Evolutionary conservation across 2,113 vertebrate species (phyloP).

Genomic region (Bathybates hornii): DNA sequence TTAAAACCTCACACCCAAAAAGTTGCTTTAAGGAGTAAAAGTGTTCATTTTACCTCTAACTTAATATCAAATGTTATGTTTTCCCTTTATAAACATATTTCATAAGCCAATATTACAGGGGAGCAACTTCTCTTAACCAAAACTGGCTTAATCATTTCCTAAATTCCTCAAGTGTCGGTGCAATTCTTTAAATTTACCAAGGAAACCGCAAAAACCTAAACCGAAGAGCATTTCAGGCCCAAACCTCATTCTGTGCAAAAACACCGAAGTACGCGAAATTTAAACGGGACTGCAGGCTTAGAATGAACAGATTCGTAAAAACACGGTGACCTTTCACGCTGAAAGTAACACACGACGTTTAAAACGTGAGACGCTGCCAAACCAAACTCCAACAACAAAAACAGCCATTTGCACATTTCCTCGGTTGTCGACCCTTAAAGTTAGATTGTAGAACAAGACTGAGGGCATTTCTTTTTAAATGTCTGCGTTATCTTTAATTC

Average conservation of each 20-base stretch:
- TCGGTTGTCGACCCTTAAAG: neutral
- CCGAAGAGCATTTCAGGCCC: neutral
- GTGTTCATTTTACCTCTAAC: rapidly evolving
- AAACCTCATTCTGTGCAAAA: rapidly evolving
- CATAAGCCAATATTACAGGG: rapidly evolving
- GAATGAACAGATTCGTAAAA: neutral
- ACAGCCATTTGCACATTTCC: rapidly evolving
- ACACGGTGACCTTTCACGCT: neutral
- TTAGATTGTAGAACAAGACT: rapidly evolving
- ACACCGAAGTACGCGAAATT: neutral
- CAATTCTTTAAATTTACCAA: rapidly evolving
- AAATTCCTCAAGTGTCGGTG: neutral
- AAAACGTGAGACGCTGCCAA: neutral
- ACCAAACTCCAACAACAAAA: neutral
- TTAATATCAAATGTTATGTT: neutral
- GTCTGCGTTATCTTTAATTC: neutral
- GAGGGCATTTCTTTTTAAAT: rapidly evolving
- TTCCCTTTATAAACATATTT: neutral
- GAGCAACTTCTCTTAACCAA: neutral
- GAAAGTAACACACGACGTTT: neutral
- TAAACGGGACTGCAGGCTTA: neutral
- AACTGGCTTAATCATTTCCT: neutral
- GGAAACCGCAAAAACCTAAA: neutral
- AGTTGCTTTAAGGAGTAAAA: neutral
- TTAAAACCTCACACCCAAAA: neutral